These are phyloP conservation scores for Apomyelois bistriatella DNA, from an alignment of 2,888 invertebrate species.

Conservation along the genomic window DNA sequence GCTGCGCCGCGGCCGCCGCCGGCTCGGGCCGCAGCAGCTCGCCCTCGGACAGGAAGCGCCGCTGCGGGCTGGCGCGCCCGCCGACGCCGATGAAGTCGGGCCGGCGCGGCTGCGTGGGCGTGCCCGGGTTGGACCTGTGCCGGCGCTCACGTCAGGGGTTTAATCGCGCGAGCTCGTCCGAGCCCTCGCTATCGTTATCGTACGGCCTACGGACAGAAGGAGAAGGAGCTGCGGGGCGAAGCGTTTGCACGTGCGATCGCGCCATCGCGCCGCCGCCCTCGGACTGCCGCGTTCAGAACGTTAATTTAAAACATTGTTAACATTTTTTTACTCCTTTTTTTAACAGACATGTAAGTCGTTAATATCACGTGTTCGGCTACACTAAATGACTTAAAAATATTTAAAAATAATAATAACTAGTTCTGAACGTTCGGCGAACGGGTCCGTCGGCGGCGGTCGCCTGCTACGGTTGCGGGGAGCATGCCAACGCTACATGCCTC, in stretches of 20 bases:
- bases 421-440: constrained; percentile 51
- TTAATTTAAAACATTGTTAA: not conserved
- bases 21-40: constrained; percentile 87
- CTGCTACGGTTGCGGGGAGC: constrained; percentile 61
- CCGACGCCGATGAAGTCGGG: constrained; percentile 92
- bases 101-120: constrained; percentile 92
- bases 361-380: not conserved
- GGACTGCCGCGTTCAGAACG: constrained; percentile 48
- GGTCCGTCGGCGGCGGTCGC: constrained; percentile 49
- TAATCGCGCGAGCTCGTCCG: constrained; percentile 78
- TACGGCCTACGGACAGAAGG: constrained; percentile 80
- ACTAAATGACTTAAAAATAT: not conserved
- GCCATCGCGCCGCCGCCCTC: constrained; percentile 46
- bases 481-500: constrained; percentile 76
- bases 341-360: too few species aligned
- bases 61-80: constrained; percentile 83
- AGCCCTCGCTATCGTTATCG: constrained; percentile 77
- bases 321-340: too few species aligned
- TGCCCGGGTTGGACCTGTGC: constrained; percentile 94
- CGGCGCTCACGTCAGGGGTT: constrained; percentile 75
- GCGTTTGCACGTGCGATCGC: constrained; percentile 67
- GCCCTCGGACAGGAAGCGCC: constrained; percentile 90
- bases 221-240: constrained; percentile 78
- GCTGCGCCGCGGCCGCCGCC: constrained; percentile 85
- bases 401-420: constrained; percentile 17